These are phyloP conservation scores for Euura lappo DNA, from an alignment of 1,140 invertebrate genomes.

Conservation along the genomic window DNA sequence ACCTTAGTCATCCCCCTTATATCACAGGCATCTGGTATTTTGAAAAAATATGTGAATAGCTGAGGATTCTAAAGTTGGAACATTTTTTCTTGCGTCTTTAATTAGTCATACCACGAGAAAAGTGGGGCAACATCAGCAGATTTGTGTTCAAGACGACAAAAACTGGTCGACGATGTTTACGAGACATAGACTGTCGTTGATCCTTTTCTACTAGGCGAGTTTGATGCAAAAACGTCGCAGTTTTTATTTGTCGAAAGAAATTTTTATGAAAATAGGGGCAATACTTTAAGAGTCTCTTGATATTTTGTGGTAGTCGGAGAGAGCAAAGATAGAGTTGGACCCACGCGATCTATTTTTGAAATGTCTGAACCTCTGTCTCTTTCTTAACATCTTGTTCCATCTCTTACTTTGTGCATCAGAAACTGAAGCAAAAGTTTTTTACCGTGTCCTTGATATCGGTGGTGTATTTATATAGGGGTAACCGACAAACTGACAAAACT, in stretches of 20 bases:
- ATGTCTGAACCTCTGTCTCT: conserved; percentile 14
- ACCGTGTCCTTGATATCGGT: not conserved
- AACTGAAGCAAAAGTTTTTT: not conserved
- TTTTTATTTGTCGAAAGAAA: not conserved
- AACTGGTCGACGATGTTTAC: too few relatives aligned
- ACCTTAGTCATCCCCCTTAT: conserved; percentile 2
- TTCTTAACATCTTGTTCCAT: conserved; percentile 16
- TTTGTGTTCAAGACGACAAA: too few relatives aligned
- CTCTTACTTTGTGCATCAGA: conserved; percentile 1
- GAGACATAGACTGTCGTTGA: too few relatives aligned
- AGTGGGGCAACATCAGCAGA: too few relatives aligned
- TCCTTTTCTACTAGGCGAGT: too few relatives aligned
- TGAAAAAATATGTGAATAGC: not conserved
- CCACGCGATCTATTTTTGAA: conserved; percentile 35
- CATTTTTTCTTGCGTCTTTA: not conserved
- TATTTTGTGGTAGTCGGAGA: not conserved
- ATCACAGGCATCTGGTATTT: not conserved
- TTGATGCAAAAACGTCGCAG: too few relatives aligned
- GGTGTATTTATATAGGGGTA: not conserved
- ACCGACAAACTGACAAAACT: too few relatives aligned
- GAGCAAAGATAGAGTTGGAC: conserved; percentile 16
- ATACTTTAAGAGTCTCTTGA: not conserved
- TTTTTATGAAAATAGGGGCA: not conserved
- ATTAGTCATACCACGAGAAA: too few relatives aligned
- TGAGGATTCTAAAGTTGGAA: not conserved